Conservation (phyloP, 2,888 invertebrate species). For the Hoplodrina blanda region DNA sequence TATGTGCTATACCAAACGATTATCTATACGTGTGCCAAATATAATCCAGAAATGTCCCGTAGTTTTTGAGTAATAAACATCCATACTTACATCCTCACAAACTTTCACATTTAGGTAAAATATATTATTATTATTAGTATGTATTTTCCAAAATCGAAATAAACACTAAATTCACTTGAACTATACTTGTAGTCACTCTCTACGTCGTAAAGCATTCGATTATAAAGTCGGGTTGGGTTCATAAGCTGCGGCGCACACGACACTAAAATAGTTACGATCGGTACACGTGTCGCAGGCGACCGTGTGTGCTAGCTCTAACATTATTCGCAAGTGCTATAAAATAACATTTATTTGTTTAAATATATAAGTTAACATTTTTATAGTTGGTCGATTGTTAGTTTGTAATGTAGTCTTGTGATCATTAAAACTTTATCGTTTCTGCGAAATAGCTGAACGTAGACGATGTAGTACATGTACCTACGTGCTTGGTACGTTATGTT, state of each 20-base stretch:
- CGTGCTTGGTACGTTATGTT: no score
- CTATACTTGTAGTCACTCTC: constrained; percentile 12
- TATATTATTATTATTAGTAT: background rate
- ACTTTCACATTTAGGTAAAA: no score
- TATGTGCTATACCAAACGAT: no score
- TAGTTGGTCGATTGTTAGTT: constrained; percentile 17
- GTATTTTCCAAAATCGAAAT: constrained; percentile 1
- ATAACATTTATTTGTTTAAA: constrained; percentile 24
- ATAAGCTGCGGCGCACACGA: constrained; percentile 41
- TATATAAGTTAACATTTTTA: constrained; percentile 27
- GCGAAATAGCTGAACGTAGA: background rate
- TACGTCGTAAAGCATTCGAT: constrained; percentile 38
- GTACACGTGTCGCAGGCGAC: constrained; percentile 42
- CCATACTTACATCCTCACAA: no score
- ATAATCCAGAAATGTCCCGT: no score
- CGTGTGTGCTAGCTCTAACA: constrained; percentile 20
- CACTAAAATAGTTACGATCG: constrained; percentile 52
- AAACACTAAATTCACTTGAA: constrained; percentile 12
- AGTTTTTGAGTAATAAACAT: no score
- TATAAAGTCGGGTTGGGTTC: constrained; percentile 35
- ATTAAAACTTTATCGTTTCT: constrained; percentile 15
- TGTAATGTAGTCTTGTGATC: background rate
- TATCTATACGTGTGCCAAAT: no score
- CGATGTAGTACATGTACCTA: no score
- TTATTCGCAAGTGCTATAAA: constrained; percentile 28